Conservation (phyloP, 2,113 vertebrate genomes). For the Callaeas wilsoni region DNA sequence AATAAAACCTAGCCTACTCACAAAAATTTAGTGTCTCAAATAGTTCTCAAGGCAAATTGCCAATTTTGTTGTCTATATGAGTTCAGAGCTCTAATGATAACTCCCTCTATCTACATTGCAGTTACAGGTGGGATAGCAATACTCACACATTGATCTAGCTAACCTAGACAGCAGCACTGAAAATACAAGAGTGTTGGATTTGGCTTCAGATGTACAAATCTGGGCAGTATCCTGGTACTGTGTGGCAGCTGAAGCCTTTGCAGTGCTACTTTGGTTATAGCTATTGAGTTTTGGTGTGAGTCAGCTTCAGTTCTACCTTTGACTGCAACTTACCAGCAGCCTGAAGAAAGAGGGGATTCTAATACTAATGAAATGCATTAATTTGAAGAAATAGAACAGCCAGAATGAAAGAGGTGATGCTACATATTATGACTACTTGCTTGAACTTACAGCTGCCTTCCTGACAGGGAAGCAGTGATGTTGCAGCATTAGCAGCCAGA, state of each 20-base stretch:
- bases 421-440: not conserved
- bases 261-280: not conserved
- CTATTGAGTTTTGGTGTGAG: not conserved
- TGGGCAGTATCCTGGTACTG: not conserved
- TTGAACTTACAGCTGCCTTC: not conserved
- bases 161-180: not conserved
- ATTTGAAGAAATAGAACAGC: not conserved
- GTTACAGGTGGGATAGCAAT: not conserved
- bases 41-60: not conserved
- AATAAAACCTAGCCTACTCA: not conserved
- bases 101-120: not conserved
- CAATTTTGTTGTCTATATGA: not conserved
- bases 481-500: not conserved
- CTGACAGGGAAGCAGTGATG: not conserved
- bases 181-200: not conserved
- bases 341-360: not conserved
- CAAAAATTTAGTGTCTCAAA: not conserved
- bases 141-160: not conserved
- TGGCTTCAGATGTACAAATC: not conserved
- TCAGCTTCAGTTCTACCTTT: not conserved
- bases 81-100: not conserved
- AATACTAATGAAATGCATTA: not conserved
- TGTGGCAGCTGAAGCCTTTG: not conserved
- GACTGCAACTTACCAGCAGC: not conserved
- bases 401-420: not conserved